Evolutionary conservation across 2,113 vertebrate species (phyloP), one percentile per base, ranked within the genome.

Genomic region (Pimephales promelas): DNA sequence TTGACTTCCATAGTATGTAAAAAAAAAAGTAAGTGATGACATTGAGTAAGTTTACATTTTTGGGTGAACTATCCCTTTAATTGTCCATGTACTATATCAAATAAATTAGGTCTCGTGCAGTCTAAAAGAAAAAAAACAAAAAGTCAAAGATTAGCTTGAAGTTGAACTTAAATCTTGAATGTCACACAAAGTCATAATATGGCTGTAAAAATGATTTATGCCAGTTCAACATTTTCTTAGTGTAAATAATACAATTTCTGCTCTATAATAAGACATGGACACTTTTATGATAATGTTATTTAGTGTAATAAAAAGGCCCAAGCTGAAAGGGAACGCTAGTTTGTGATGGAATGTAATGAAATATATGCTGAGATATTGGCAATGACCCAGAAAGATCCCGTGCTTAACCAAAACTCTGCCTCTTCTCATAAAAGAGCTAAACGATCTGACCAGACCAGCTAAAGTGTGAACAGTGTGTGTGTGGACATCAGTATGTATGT

Each of bases 361-460:
- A 59, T 61, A n/a, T 26, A 61, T 20, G 6, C 36, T 59, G 75
- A 47, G 16, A 49, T 74, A 20, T 64, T 64, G 18, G 18, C 8
- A 75, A 18, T 13, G 1, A 64, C 9, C 43, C 24, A 66, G 24
- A 64, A 66, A 49, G 73, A 75, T 75, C 10, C 54, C 40, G 54
- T 77, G 54, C 10, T 45, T 45, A 76, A 22, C 75, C 75, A 79
- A 31, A 79, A 79, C 43, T 64, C 40, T 76, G 49, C 49, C 73
- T 43, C 76, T 76, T 36, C 52, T 78, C 76, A 59, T 79, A 49
- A 84, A 79, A 66, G 8, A 43, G 57, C 56, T 45, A 62, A 57
- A 61, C 61, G 36, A 70, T 84, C 62, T 24, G 36, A 79, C 75
- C 75, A 59, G 76, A 79, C n/a, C 34, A n/a, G 61, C 71, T 78